These are phyloP conservation scores for Myrmecophaga tridactyla DNA, from an alignment of 2,113 vertebrate genomes.

Conservation along the genomic window DNA sequence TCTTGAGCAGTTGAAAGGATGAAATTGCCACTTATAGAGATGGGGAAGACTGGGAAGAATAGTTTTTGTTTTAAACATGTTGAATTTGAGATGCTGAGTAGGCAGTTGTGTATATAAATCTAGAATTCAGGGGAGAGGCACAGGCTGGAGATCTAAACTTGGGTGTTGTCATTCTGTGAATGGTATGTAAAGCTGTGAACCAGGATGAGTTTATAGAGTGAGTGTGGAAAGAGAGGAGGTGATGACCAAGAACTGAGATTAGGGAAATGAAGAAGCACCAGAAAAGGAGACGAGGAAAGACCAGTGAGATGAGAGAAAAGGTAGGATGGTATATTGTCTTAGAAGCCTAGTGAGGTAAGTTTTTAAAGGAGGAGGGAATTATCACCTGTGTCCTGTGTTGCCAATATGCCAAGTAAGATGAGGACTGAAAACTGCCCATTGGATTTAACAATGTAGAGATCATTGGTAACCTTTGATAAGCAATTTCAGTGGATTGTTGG, in stretches of 20 bases:
- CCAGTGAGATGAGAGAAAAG: not conserved
- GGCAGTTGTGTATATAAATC: not conserved
- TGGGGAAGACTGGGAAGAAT: not conserved
- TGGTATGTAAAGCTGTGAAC: not conserved
- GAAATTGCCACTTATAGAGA: not conserved
- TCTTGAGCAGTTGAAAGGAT: not conserved
- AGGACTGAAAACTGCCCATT: not conserved
- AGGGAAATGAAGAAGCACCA: not conserved
- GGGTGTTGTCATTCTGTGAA: not conserved
- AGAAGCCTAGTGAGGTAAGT: not conserved
- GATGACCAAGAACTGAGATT: not conserved
- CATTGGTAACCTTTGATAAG: not conserved
- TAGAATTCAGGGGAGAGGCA: not conserved
- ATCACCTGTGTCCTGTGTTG: not conserved
- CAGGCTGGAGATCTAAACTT: not conserved
- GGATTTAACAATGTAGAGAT: not conserved
- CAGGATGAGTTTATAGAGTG: not conserved
- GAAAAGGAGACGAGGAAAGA: not conserved
- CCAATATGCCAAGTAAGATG: not conserved
- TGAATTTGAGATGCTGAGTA: not conserved
- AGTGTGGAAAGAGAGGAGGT: not conserved
- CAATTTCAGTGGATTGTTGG: not conserved
- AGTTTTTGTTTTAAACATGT: constrained; percentile 10
- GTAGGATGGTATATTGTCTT: not conserved
- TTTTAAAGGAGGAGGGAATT: not conserved